Conservation (phyloP, 1,140 invertebrate species). For the Drosophila orosa region DNA sequence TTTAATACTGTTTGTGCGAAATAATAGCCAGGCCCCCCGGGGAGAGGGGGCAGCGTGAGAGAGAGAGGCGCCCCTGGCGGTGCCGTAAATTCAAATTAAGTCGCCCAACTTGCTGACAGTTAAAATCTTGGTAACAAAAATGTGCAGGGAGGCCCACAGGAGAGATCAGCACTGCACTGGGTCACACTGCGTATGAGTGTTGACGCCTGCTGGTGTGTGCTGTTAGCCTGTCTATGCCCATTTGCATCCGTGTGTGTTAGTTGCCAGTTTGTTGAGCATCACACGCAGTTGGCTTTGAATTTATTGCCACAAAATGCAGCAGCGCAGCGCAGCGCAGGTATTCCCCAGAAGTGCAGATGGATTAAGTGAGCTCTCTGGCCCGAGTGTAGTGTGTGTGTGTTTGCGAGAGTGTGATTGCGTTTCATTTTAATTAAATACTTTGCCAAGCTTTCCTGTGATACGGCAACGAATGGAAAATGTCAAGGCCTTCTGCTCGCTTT, state of each 20-base stretch:
- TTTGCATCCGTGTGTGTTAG: conserved; percentile 56
- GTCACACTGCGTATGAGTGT: conserved; percentile 42
- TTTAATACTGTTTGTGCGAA: conserved; percentile 79
- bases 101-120: conserved; percentile 82
- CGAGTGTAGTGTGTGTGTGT: not conserved
- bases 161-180: conserved; percentile 64
- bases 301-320: conserved; percentile 71
- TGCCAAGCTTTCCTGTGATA: conserved; percentile 25
- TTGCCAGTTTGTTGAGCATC: conserved; percentile 74
- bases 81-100: conserved; percentile 82
- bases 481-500: conserved; percentile 28
- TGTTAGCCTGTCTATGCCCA: conserved; percentile 20
- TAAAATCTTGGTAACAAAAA: conserved; percentile 82
- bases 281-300: conserved; percentile 68
- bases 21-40: conserved; percentile 63
- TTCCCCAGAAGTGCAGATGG: conserved; percentile 70
- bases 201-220: conserved; percentile 17
- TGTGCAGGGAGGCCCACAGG: conserved; percentile 61
- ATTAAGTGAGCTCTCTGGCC: conserved; percentile 56
- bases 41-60: not conserved
- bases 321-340: conserved; percentile 45
- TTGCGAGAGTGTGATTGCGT: conserved; percentile 45
- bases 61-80: conserved; percentile 58
- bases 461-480: conserved; percentile 24
- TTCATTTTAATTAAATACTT: conserved; percentile 75